Evolutionary conservation across 1,140 invertebrate genomes (phyloP).

Genomic region (Leguminivora glycinivorella): DNA sequence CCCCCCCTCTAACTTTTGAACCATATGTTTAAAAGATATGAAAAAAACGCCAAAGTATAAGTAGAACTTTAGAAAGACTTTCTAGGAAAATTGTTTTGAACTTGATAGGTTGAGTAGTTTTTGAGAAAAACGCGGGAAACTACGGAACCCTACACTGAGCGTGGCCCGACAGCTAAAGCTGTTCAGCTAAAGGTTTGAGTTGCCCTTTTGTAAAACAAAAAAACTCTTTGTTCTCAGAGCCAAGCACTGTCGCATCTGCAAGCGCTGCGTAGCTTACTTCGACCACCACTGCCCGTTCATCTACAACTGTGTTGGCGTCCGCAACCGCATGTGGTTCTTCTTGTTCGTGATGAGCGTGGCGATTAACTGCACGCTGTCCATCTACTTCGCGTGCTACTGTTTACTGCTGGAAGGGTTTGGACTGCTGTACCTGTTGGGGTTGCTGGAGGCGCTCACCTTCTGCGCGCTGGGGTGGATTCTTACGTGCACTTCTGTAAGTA

Average conservation of each 20-base stretch:
- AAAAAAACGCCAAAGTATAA: too few species aligned
- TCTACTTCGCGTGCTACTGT: constrained; percentile 93
- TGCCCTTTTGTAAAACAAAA: too few species aligned
- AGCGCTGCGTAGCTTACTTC: constrained; percentile 94
- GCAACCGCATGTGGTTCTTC: constrained; percentile 95
- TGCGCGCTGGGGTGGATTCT: constrained; percentile 92
- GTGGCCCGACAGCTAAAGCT: too few species aligned
- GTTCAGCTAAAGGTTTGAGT: too few species aligned
- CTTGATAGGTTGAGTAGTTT: too few species aligned
- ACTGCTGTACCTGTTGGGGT: constrained; percentile 87
- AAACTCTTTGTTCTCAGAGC: constrained; percentile 79
- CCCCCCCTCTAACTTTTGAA: too few species aligned
- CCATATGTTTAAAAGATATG: too few species aligned
- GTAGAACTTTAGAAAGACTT: too few species aligned
- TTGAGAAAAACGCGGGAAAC: too few species aligned
- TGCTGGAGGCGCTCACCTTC: constrained; percentile 90
- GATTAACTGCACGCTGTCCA: constrained; percentile 91
- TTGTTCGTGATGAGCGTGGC: constrained; percentile 92
- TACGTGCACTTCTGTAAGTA: constrained; percentile 91
- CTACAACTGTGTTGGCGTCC: constrained; percentile 93
- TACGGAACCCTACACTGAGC: too few species aligned
- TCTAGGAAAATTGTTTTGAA: too few species aligned
- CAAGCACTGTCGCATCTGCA: constrained; percentile 95
- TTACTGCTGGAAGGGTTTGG: constrained; percentile 92
- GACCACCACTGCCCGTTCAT: constrained; percentile 98